Evolutionary conservation across 2,113 vertebrate genomes (phyloP), one percentile per base, ranked within the genome.

Genomic region (Capreolus pygargus): DNA sequence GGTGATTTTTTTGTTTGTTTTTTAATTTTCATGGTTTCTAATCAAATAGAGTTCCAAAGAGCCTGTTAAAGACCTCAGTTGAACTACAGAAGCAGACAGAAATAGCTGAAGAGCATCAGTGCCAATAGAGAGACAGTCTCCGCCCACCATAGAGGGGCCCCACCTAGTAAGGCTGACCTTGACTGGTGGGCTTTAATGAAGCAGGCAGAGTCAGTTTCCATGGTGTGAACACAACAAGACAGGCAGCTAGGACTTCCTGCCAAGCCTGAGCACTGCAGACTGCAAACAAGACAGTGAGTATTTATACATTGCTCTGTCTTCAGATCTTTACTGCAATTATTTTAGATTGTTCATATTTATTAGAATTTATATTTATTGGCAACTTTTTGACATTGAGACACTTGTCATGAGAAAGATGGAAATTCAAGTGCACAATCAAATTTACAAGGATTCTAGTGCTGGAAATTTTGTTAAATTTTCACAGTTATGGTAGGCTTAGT

Each of bases 131-230:
- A 0, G 27, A 16, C 55, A 45, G 27, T 3, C 43, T 19, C 12
- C 9, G 0, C 3, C 10, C 21, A 74, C 67, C 1, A 57, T 3
- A 27, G 25, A 15, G 4, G 3, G 50, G 64, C 33, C 39, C 36
- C 30, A 15, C 21, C 25, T 9, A 23, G 30, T 27, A 47, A 50
- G 87, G 74, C 93, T 70, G 64, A 67, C 6, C 3, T 5, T 92
- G 87, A 88, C 13, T 91, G 87, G 61, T 3, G 0, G n/a, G 19
- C 60, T 83, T 67, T 70, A 39, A 54, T 83, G 19, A 76, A 45
- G 85, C 86, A 92, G 96, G 94, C 27, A 78, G 95, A 39, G 74
- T 82, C 52, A 23, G 98, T 98, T 97, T 93, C 98, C 96, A 97
- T 93, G 95, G 98, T 14, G 54, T 30, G 7, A 74, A 61, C 58